Percentiles rank a stretch among this genome's conserved stretches.
phyloP scores from a whole-genome alignment of 2,113 vertebrate species.

The Oncorhynchus tshawytscha region DNA sequence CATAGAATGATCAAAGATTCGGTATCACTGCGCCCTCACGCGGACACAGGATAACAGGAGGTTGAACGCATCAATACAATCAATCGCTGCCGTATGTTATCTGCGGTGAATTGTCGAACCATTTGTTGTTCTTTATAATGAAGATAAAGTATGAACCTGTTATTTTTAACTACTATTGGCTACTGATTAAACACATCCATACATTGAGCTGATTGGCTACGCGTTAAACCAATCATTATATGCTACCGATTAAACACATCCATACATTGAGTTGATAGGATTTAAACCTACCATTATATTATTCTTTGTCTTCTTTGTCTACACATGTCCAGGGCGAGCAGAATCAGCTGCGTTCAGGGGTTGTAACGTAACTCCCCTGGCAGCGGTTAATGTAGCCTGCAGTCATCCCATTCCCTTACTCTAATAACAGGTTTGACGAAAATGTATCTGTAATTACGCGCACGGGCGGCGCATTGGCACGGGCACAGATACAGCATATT shows the following conservation, averaged over 20 bases:
- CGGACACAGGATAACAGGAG: slow-evolving; percentile 33
- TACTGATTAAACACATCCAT: not conserved
- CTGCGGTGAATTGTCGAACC: not conserved
- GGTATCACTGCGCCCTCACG: slow-evolving; percentile 56
- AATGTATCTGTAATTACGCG: slow-evolving; percentile 68
- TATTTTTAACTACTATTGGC: not conserved
- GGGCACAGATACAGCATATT: slow-evolving; percentile 30
- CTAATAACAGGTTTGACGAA: slow-evolving; percentile 64
- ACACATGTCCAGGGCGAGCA: slow-evolving; percentile 37
- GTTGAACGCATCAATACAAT: not conserved
- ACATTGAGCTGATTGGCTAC: not conserved
- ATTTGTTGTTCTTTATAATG: not conserved
- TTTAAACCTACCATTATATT: not conserved
- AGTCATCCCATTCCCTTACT: slow-evolving; percentile 70
- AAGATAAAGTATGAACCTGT: not conserved
- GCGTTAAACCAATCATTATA: not conserved
- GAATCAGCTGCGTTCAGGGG: slow-evolving; percentile 8
- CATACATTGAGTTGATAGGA: not conserved
- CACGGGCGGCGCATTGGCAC: slow-evolving; percentile 29
- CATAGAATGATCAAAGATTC: slow-evolving; percentile 24
- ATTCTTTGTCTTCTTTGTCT: not conserved
- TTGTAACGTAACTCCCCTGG: slow-evolving; percentile 62
- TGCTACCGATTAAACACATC: not conserved
- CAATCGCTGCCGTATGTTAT: not conserved
- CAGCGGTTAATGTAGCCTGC: slow-evolving; percentile 63